Conservation (phyloP, 1,140 invertebrate genomes). For the Drosophila sturtevanti region DNA sequence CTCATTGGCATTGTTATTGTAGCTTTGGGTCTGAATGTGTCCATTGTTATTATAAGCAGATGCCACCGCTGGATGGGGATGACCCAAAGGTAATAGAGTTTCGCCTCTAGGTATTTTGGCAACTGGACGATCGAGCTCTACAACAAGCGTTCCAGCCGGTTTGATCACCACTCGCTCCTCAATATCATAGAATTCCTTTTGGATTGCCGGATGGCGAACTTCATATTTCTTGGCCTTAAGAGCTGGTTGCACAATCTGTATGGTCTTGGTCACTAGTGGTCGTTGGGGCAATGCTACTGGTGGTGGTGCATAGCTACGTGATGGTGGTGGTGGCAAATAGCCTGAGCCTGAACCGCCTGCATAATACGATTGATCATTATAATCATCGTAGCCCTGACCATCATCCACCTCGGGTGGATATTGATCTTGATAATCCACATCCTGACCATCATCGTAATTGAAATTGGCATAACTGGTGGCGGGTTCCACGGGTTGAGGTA, state of each 20-base stretch:
- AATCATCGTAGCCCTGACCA: slow-evolving; percentile 61
- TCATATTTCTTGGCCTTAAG: slow-evolving; percentile 82
- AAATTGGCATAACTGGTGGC: slow-evolving; percentile 44
- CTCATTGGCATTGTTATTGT: slow-evolving; percentile 55
- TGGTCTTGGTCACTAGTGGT: slow-evolving; percentile 76
- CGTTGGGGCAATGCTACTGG: slow-evolving; percentile 41
- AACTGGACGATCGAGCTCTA: slow-evolving; percentile 86
- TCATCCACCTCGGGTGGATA: slow-evolving; percentile 71
- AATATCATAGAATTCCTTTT: slow-evolving; percentile 87
- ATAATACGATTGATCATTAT: slow-evolving; percentile 51
- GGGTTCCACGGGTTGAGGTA: slow-evolving; percentile 26
- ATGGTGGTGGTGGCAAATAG: slow-evolving; percentile 61
- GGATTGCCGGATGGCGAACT: slow-evolving; percentile 86
- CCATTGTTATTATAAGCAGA: slow-evolving; percentile 64
- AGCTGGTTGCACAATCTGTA: slow-evolving; percentile 77
- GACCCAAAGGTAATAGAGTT: slow-evolving; percentile 69
- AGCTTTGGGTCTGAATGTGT: slow-evolving; percentile 49
- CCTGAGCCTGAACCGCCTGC: slow-evolving; percentile 29
- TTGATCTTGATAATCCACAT: slow-evolving; percentile 69
- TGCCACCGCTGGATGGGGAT: slow-evolving; percentile 76
- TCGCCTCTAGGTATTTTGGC: slow-evolving; percentile 85
- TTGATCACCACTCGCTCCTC: slow-evolving; percentile 86
- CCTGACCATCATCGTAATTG: slow-evolving; percentile 63
- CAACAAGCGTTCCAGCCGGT: slow-evolving; percentile 86
- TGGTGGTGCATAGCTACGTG: slow-evolving; percentile 43